Conservation (phyloP, 2,888 invertebrate species). For the Drosophila glabriapex region DNA sequence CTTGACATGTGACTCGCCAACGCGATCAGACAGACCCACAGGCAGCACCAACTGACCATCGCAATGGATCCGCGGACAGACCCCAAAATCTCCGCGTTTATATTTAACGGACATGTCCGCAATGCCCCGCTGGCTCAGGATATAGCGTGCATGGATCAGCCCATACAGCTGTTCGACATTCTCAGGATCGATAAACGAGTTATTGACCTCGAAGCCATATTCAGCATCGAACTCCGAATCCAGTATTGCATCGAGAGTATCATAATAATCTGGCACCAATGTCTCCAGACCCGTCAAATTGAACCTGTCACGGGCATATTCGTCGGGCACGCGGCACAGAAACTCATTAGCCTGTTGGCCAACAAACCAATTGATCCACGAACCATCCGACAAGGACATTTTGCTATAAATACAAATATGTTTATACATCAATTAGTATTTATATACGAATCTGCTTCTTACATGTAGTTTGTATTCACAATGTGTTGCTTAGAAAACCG, state of each 20-base stretch:
- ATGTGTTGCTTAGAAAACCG: not conserved
- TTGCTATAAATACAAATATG: not conserved
- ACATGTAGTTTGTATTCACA: conserved; percentile 1
- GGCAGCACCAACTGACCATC: conserved; percentile 47
- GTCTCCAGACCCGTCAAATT: conserved; percentile 50
- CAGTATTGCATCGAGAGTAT: conserved; percentile 24
- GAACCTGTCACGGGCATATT: conserved; percentile 41
- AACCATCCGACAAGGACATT: conserved; percentile 13
- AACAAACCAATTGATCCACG: conserved; percentile 60
- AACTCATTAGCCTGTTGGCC: conserved; percentile 39
- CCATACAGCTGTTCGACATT: conserved; percentile 44
- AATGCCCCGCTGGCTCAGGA: conserved; percentile 34
- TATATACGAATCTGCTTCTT: too few relatives aligned
- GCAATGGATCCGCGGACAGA: conserved; percentile 56
- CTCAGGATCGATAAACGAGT: not conserved
- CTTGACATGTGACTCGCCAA: conserved; percentile 34
- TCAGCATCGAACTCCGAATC: conserved; percentile 22
- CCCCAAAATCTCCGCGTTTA: conserved; percentile 53
- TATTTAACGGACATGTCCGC: conserved; percentile 50
- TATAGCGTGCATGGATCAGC: conserved; percentile 62
- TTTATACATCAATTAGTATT: not conserved
- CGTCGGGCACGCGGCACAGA: conserved; percentile 52
- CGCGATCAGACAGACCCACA: conserved; percentile 42
- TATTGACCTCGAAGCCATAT: not conserved
- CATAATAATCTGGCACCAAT: conserved; percentile 22